Evolutionary conservation across 1,140 invertebrate species (phyloP), one percentile per base, ranked within the genome.

Genomic region (Choristoneura fumiferana): DNA sequence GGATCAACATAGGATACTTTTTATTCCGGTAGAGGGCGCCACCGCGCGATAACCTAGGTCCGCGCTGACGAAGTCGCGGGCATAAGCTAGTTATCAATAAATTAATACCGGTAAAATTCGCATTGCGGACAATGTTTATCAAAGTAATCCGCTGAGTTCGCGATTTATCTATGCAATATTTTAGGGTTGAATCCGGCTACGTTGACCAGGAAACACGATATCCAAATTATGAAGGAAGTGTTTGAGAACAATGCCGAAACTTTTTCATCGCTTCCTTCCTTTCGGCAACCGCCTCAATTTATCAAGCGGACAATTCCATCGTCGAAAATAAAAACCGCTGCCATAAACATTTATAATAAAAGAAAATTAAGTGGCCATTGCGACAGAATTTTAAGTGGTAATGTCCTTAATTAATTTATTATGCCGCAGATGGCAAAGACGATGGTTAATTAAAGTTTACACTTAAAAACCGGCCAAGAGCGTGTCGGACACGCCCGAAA

Each of bases 141-240:
- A 52, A 67, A 81, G 69, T 65, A 63, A 54, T 58, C n/a, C 54
- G 43, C 58, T 58, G 78, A 81, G 69, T 76, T 71, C 29, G 56
- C 43, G 76, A 78, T 76, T 77, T 76, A 76, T 78, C 73, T 77
- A 71, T 72, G 61, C 63, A 65, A 74, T 74, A 74, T 77, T 74
- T 78, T 74, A 68, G 57, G 69, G 67, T 58, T 58, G 45, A 33
- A 52, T 35, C 62, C 67, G 49, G 60, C 55, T 37, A 35, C 40
- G 38, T 9, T 55, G 45, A 40, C 58, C 55, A 57, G 61, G 66
- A 73, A 80, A 80, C 67, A 73, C 66, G 73, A 73, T 62, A 73
- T 65, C 71, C 66, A 61, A 74, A 80, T 78, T 74, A 71, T 73
- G 69, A 79, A 61, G 63, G 65, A 60, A 67, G 61, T 64, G 68